These are phyloP conservation scores for Pammene aurita DNA, from an alignment of 2,888 invertebrate species.

Conservation along the genomic window DNA sequence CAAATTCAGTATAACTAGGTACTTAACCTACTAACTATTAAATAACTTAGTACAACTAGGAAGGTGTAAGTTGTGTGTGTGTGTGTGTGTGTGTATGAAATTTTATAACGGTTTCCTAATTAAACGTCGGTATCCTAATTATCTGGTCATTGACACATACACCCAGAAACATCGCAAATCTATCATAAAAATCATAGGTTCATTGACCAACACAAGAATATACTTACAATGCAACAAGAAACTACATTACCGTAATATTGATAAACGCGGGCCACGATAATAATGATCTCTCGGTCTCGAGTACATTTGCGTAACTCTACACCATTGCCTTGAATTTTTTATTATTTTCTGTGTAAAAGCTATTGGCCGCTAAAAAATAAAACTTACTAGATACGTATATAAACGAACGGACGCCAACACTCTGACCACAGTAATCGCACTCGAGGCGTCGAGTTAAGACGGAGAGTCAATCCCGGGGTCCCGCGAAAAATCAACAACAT, in stretches of 20 bases:
- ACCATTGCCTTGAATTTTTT: slow-evolving; percentile 35
- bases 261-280: slow-evolving; percentile 1
- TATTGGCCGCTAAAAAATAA: slow-evolving; percentile 19
- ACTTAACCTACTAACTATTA: too few relatives aligned
- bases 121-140: neutral
- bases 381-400: slow-evolving; percentile 26
- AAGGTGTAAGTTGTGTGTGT: too few relatives aligned
- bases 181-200: neutral
- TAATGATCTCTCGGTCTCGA: slow-evolving; percentile 15
- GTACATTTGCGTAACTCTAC: slow-evolving; percentile 30
- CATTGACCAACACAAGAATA: slow-evolving; percentile 12
- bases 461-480: slow-evolving; percentile 36
- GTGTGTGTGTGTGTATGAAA: too few relatives aligned
- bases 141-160: neutral
- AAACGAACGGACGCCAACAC: slow-evolving; percentile 25
- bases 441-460: slow-evolving; percentile 35
- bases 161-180: neutral
- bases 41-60: too few relatives aligned
- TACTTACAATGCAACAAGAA: neutral
- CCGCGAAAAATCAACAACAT: slow-evolving; percentile 43
- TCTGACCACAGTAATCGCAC: slow-evolving; percentile 33
- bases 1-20: too few relatives aligned
- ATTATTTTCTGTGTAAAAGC: neutral
- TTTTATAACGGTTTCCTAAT: neutral
- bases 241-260: neutral